These are phyloP conservation scores for Steinernema feltiae DNA, from an alignment of 1,140 invertebrate genomes.

Conservation along the genomic window DNA sequence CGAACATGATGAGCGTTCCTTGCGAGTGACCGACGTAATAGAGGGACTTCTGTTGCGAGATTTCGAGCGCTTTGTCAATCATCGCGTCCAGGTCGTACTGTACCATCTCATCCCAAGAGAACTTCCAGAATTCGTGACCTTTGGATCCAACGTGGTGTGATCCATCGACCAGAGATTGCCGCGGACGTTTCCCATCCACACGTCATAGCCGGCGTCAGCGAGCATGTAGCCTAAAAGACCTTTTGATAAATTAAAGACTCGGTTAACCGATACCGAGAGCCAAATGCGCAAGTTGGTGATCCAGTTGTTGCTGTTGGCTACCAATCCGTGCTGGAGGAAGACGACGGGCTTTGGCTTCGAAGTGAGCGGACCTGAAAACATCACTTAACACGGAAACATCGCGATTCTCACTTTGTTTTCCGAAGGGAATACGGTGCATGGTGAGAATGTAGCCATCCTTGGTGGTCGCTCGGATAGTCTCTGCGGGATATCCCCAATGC, in stretches of 20 bases:
- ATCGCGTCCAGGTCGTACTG: conserved; percentile 67
- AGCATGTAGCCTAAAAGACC: conserved; percentile 65
- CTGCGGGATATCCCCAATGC: conserved; percentile 65
- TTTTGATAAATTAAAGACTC: no score
- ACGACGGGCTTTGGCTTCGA: conserved; percentile 40
- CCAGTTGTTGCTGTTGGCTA: conserved; percentile 72
- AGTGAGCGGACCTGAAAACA: conserved; percentile 17
- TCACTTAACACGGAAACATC: background rate
- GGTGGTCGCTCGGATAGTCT: conserved; percentile 66
- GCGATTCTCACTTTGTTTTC: conserved; percentile 28
- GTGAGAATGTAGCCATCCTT: conserved; percentile 71
- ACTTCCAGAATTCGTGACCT: conserved; percentile 54
- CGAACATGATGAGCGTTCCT: conserved; percentile 60
- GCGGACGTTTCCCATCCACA: conserved; percentile 69
- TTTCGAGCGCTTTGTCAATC: conserved; percentile 65
- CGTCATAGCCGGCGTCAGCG: conserved; percentile 69
- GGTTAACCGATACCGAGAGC: conserved; percentile 63
- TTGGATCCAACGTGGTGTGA: conserved; percentile 57
- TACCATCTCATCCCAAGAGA: conserved; percentile 68
- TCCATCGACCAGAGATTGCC: conserved; percentile 67
- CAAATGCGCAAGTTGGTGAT: conserved; percentile 67
- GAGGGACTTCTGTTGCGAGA: conserved; percentile 46
- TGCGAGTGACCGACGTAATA: conserved; percentile 61
- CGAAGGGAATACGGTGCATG: conserved; percentile 67
- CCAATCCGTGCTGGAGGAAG: conserved; percentile 70